These are phyloP conservation scores for Cossypha dichroa DNA, from an alignment of 2,797 vertebrate genomes.

Conservation along the genomic window DNA sequence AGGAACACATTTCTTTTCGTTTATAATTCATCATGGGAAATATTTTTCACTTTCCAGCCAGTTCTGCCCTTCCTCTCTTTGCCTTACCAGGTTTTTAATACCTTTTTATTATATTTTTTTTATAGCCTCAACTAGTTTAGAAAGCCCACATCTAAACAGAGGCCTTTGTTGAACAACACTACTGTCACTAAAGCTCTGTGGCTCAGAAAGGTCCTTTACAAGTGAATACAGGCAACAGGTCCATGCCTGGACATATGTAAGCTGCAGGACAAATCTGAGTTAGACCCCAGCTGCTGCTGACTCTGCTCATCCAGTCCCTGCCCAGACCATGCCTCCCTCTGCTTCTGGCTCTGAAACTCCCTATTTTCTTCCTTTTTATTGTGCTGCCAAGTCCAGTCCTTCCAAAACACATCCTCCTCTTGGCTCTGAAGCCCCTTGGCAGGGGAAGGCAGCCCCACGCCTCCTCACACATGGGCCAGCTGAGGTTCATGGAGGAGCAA, in stretches of 20 bases:
- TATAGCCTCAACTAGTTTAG: not conserved
- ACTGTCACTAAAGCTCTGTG: not conserved
- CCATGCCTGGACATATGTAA: not conserved
- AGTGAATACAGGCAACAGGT: not conserved
- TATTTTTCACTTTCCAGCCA: slow-evolving; percentile 26
- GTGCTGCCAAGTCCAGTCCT: not conserved
- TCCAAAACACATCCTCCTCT: not conserved
- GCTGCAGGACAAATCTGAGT: not conserved
- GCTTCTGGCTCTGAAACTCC: not conserved
- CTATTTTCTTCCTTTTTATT: not conserved
- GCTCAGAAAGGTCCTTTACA: not conserved
- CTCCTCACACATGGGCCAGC: not conserved
- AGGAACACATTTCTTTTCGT: slow-evolving; percentile 31
- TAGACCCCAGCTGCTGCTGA: not conserved
- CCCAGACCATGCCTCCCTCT: not conserved
- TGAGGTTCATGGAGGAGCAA: not conserved
- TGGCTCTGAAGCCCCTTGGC: not conserved
- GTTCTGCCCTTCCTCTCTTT: not conserved
- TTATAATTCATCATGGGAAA: slow-evolving; percentile 48
- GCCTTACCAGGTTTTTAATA: slow-evolving; percentile 1
- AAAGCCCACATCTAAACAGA: not conserved
- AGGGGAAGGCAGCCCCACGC: not conserved
- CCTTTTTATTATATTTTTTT: not conserved
- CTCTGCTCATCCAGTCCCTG: not conserved
- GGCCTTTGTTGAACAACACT: not conserved